Evolutionary conservation across 2,888 invertebrate genomes (phyloP).

Genomic region (Tipula unca): DNA sequence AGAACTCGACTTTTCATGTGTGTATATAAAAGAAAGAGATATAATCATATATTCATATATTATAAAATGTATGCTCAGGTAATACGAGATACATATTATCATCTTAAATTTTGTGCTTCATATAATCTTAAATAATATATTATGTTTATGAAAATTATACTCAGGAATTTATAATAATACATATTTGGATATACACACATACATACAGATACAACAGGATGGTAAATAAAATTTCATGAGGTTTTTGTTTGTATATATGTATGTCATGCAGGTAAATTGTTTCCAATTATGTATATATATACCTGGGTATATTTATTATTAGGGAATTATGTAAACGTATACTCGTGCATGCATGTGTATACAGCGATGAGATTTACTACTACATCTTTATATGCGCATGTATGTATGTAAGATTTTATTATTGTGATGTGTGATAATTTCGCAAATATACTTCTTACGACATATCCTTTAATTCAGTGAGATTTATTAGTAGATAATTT

Average conservation of each 20-base stretch:
- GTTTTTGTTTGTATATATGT: background rate
- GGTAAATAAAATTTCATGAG: background rate
- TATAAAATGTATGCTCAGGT: background rate
- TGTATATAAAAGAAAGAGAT: background rate
- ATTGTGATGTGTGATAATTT: background rate
- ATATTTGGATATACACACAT: background rate
- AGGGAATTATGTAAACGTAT: background rate
- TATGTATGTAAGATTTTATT: background rate
- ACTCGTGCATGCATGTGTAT: background rate
- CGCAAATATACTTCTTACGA: background rate
- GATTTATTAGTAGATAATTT: background rate
- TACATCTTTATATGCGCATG: too few relatives aligned
- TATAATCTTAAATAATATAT: constrained; percentile 3
- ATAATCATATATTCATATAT: background rate
- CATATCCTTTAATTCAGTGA: background rate
- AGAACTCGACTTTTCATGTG: background rate
- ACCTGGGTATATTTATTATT: background rate
- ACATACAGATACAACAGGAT: background rate
- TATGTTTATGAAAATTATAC: background rate
- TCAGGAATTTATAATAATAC: background rate
- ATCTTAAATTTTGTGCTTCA: background rate
- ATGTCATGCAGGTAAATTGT: background rate
- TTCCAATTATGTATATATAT: background rate
- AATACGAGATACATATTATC: background rate
- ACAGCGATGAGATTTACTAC: background rate